A percentile compares a stretch with the other conserved stretches of the same genome.
phyloP scores from a whole-genome alignment of 2,113 vertebrate species.

The Xerus inauris region DNA sequence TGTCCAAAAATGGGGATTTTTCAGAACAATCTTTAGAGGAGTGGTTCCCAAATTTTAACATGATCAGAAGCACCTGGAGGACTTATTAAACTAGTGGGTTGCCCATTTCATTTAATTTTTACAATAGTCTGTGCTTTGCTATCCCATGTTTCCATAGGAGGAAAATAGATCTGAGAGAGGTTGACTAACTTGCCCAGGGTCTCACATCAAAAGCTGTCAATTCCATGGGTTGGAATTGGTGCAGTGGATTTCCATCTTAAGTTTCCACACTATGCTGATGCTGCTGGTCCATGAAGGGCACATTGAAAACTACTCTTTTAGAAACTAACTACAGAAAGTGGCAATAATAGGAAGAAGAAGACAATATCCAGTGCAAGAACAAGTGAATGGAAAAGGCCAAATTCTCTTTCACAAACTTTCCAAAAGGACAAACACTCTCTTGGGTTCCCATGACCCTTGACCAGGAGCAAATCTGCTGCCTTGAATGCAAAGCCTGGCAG shows the following conservation, averaged over 20 bases:
- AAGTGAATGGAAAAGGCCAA: background rate
- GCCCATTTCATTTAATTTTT: background rate
- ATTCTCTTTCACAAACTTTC: background rate
- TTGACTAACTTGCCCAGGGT: background rate
- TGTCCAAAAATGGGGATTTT: conserved; percentile 47
- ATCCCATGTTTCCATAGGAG: background rate
- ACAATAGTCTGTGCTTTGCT: background rate
- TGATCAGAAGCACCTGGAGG: background rate
- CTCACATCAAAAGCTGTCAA: background rate
- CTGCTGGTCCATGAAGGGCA: no score
- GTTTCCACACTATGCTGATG: background rate
- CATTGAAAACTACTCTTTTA: background rate
- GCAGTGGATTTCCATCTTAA: background rate
- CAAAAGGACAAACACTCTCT: background rate
- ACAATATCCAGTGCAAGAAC: background rate
- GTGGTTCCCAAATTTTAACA: background rate
- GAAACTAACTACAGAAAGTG: background rate
- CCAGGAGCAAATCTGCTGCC: fast-evolving
- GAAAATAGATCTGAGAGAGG: background rate
- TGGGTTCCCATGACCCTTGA: background rate
- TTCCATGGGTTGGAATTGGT: no score
- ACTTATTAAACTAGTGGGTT: background rate
- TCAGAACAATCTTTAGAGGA: background rate
- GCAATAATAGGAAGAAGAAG: background rate
- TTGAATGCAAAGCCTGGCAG: background rate